A percentile compares a stretch with the other conserved stretches of the same genome.
phyloP scores from a whole-genome alignment of 2,113 vertebrate genomes.

The Crotalus tigris region DNA sequence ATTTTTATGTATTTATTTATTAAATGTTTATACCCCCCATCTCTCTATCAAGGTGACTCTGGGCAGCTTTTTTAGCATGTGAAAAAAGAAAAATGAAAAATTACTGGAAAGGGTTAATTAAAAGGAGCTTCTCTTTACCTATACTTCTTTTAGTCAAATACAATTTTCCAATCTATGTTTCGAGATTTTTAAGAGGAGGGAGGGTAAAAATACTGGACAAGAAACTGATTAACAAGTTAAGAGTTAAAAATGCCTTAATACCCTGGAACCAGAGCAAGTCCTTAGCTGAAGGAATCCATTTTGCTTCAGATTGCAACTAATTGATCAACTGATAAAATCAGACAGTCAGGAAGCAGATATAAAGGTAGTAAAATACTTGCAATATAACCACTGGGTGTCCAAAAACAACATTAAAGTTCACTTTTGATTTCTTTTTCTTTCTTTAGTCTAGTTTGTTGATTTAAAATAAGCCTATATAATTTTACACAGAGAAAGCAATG shows the following conservation, averaged over 20 bases:
- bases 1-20: not conserved
- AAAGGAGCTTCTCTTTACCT: not conserved
- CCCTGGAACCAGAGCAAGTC: not conserved
- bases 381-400: not conserved
- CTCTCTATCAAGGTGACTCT: not conserved
- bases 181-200: not conserved
- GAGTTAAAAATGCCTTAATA: not conserved
- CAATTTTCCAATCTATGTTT: not conserved
- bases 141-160: not conserved
- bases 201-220: not conserved
- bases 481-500: not conserved
- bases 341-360: not conserved
- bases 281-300: not conserved
- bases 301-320: not conserved
- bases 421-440: too few species aligned
- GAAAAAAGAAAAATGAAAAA: not conserved
- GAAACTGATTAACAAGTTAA: not conserved
- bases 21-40: not conserved
- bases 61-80: not conserved
- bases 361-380: not conserved
- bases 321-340: not conserved
- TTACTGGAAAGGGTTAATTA: not conserved
- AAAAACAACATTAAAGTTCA: not conserved
- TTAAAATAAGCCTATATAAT: not conserved
- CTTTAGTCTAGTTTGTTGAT: not conserved